Evolutionary conservation across 2,797 vertebrate species (phyloP).

Genomic region (Gephyroberyx darwinii): DNA sequence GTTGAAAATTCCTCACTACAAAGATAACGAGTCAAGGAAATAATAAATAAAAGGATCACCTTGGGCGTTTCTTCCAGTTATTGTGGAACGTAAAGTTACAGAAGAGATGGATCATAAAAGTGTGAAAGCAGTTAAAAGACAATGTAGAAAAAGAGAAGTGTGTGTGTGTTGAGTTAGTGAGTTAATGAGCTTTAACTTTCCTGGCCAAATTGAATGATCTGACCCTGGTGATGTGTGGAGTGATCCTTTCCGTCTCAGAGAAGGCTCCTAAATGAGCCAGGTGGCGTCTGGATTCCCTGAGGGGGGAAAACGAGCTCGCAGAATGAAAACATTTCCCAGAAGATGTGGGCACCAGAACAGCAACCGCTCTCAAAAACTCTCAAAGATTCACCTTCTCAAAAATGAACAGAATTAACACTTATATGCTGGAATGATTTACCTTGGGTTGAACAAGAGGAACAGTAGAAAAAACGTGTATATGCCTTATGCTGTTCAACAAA

Average conservation of each 20-base stretch:
- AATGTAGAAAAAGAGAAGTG: not conserved
- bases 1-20: slow-evolving; percentile 46
- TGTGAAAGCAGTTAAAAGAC: slow-evolving; percentile 23
- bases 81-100: slow-evolving; percentile 68
- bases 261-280: slow-evolving; percentile 52
- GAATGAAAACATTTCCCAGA: slow-evolving; percentile 50
- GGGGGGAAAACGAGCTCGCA: slow-evolving; percentile 40
- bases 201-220: slow-evolving; percentile 18
- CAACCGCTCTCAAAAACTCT: slow-evolving; percentile 20
- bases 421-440: slow-evolving; percentile 14
- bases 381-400: slow-evolving; percentile 44
- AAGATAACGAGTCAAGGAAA: slow-evolving; percentile 65
- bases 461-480: not conserved
- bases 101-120: slow-evolving; percentile 43
- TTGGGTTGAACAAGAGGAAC: slow-evolving; percentile 10
- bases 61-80: slow-evolving; percentile 18
- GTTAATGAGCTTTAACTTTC: slow-evolving; percentile 5
- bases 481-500: slow-evolving; percentile 1
- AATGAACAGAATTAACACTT: slow-evolving; percentile 11
- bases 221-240: slow-evolving; percentile 15
- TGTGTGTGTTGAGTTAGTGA: slow-evolving; percentile 11
- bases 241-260: slow-evolving; percentile 42
- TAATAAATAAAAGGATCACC: slow-evolving; percentile 70
- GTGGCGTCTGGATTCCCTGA: slow-evolving; percentile 70
- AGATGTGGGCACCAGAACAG: slow-evolving; percentile 36